phyloP scores from a whole-genome alignment of 2,797 vertebrate species.

The Aphelocoma californica region DNA sequence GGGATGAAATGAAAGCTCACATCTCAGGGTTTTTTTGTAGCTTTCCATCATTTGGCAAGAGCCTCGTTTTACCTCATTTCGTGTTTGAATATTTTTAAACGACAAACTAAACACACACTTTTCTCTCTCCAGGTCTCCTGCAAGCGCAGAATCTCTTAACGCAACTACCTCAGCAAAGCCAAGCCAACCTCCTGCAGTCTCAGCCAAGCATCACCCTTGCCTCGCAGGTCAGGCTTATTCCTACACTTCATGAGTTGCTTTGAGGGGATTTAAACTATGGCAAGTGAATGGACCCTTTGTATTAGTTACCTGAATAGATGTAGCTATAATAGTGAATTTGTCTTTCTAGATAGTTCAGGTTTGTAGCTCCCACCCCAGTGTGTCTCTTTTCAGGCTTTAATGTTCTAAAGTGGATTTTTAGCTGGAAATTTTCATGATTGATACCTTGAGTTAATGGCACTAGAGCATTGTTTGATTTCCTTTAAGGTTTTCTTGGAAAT shows the following conservation, averaged over 20 bases:
- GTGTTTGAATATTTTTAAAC: neutral
- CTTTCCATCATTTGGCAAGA: neutral
- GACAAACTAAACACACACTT: neutral
- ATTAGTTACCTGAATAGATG: neutral
- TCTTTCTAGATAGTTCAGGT: neutral
- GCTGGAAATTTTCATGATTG: neutral
- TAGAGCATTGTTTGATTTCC: neutral
- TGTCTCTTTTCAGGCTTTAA: neutral
- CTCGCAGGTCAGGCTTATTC: conserved; percentile 86
- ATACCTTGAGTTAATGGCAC: neutral
- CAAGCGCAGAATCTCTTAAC: conserved; percentile 97
- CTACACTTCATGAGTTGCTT: neutral
- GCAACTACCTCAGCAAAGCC: conserved; percentile 99
- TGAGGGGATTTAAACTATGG: neutral
- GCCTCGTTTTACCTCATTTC: neutral
- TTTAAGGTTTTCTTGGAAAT: neutral
- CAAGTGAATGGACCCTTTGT: neutral
- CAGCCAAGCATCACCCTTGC: conserved; percentile 97
- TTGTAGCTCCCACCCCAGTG: neutral
- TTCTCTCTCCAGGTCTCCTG: conserved; percentile 85
- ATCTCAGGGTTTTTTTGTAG: neutral
- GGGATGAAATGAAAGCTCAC: neutral
- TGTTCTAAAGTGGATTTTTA: neutral
- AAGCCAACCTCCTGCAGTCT: conserved; percentile 99
- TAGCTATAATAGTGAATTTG: neutral